phyloP scores from a whole-genome alignment of 2,797 vertebrate species.

The Chaenodraco wilsoni region DNA sequence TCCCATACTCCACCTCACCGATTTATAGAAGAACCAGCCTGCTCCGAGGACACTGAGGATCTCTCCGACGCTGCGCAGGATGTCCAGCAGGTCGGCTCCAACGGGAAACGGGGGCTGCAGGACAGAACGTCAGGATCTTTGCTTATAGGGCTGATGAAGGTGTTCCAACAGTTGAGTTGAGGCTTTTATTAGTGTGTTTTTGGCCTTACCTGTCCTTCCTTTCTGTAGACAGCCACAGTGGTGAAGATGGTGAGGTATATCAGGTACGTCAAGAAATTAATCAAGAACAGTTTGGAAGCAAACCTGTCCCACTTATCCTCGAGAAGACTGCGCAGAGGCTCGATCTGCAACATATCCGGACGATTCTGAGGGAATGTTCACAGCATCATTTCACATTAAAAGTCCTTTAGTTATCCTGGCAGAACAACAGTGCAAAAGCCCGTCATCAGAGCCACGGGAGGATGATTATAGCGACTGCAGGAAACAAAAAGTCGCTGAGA shows the following conservation, averaged over 20 bases:
- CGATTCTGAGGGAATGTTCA: slow-evolving; percentile 83
- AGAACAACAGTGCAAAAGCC: background rate
- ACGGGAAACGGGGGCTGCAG: slow-evolving; percentile 80
- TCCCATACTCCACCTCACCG: slow-evolving; percentile 76
- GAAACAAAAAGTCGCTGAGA: too few relatives aligned
- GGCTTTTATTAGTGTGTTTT: background rate
- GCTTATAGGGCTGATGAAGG: background rate
- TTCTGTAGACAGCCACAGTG: slow-evolving; percentile 84
- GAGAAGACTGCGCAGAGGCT: slow-evolving; percentile 89
- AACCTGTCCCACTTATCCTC: slow-evolving; percentile 92
- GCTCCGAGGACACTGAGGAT: slow-evolving; percentile 85
- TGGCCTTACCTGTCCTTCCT: slow-evolving; percentile 78
- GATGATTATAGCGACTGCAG: background rate
- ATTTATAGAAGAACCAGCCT: slow-evolving; percentile 88
- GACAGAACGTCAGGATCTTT: background rate
- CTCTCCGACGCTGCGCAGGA: slow-evolving; percentile 84
- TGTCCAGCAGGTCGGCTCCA: slow-evolving; percentile 65
- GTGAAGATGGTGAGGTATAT: slow-evolving; percentile 89
- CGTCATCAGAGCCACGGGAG: background rate
- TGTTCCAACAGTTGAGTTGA: background rate
- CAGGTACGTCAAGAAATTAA: slow-evolving; percentile 88
- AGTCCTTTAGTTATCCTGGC: background rate
- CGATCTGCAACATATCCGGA: slow-evolving; percentile 92
- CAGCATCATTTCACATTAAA: background rate
- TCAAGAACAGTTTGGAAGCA: slow-evolving; percentile 88